phyloP scores from a whole-genome alignment of 2,888 invertebrate genomes.

The Cryptocephalus moraei region DNA sequence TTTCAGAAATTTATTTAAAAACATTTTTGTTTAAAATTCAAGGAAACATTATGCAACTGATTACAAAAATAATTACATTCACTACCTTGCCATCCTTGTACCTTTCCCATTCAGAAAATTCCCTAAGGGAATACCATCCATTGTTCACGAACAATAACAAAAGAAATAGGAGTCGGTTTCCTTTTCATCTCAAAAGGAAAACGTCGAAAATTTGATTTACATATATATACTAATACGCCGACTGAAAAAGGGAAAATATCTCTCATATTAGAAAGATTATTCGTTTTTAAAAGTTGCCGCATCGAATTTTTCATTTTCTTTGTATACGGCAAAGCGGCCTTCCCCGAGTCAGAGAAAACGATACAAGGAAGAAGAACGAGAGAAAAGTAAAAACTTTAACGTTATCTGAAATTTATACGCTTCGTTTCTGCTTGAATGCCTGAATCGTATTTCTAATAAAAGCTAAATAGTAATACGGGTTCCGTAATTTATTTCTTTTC shows the following conservation, averaged over 20 bases:
- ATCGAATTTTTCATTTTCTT: neutral
- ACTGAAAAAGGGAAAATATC: conserved; percentile 15
- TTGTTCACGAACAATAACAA: conserved; percentile 25
- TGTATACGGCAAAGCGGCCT: too few species aligned
- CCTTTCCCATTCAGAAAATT: conserved; percentile 13
- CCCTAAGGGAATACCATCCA: conserved; percentile 15
- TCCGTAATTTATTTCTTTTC: neutral
- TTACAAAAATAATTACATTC: conserved; percentile 11
- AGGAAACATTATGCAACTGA: too few species aligned
- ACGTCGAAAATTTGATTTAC: conserved; percentile 31
- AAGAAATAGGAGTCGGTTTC: conserved; percentile 25
- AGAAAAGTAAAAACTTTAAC: conserved; percentile 9
- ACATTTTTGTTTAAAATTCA: too few species aligned
- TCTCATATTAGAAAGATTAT: conserved; percentile 2
- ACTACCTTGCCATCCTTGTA: conserved; percentile 8
- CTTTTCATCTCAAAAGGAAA: conserved; percentile 21
- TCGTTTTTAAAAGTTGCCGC: conserved; percentile 4
- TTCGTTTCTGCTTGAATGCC: conserved; percentile 10
- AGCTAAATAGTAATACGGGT: conserved; percentile 14
- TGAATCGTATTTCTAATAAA: conserved; percentile 17
- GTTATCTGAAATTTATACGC: conserved; percentile 13
- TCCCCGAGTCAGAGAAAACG: neutral
- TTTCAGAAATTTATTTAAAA: too few species aligned
- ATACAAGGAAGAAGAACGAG: conserved; percentile 9
- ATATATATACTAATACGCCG: conserved; percentile 19